These are phyloP conservation scores for Garra rufa DNA, from an alignment of 2,113 vertebrate genomes.

Conservation along the genomic window DNA sequence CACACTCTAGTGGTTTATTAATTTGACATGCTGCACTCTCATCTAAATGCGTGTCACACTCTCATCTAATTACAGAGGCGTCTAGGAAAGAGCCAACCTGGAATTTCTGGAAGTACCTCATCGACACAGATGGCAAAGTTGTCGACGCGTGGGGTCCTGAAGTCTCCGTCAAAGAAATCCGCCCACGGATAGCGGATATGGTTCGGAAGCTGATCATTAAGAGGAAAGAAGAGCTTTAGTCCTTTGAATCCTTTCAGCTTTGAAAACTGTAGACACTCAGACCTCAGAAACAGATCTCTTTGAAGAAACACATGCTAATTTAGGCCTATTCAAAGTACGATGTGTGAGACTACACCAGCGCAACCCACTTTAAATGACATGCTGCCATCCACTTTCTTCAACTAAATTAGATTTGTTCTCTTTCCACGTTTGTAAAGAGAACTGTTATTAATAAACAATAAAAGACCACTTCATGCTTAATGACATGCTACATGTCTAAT, in stretches of 20 bases:
- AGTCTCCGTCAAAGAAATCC: slow-evolving; percentile 86
- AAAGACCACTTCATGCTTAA: slow-evolving; percentile 4
- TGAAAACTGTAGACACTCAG: slow-evolving; percentile 5
- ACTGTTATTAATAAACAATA: too few species aligned
- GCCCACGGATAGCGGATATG: slow-evolving; percentile 84
- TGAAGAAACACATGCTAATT: slow-evolving; percentile 33
- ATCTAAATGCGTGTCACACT: neutral
- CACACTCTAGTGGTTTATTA: neutral
- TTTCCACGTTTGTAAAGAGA: neutral
- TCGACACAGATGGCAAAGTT: slow-evolving; percentile 86
- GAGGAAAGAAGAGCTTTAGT: slow-evolving; percentile 86
- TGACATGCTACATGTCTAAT: neutral
- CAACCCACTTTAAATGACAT: neutral
- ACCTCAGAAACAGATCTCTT: slow-evolving; percentile 19
- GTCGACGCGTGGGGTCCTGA: slow-evolving; percentile 89
- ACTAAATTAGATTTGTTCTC: neutral
- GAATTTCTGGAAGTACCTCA: slow-evolving; percentile 99
- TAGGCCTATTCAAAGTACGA: neutral
- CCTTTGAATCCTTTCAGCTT: neutral
- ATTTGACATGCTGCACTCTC: neutral
- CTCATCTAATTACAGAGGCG: slow-evolving; percentile 75
- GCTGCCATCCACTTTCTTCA: neutral
- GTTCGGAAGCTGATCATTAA: slow-evolving; percentile 92
- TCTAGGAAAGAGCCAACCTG: slow-evolving; percentile 92
- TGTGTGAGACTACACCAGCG: neutral